phyloP scores from a whole-genome alignment of 2,797 vertebrate genomes.

The Oophaga sylvatica region DNA sequence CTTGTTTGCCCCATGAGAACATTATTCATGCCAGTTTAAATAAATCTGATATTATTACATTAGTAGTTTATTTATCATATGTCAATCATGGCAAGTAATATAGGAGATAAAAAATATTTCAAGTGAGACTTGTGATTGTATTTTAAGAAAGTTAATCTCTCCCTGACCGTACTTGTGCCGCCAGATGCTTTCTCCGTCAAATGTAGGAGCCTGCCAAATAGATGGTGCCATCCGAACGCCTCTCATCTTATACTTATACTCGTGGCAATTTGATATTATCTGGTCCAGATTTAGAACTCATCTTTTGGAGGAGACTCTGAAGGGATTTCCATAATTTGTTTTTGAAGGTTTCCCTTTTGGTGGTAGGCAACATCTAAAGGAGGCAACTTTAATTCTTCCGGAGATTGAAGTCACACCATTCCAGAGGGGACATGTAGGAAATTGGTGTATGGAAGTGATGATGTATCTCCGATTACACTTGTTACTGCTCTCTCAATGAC shows the following conservation, averaged over 20 bases:
- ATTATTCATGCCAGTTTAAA: conserved; percentile 2
- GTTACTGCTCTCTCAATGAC: not conserved
- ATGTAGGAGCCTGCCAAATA: conserved; percentile 12
- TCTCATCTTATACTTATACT: conserved; percentile 33
- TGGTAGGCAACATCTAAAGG: not conserved
- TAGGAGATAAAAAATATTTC: not conserved
- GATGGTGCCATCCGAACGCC: not conserved
- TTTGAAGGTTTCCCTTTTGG: not conserved
- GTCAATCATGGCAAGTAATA: conserved; percentile 6
- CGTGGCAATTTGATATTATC: conserved; percentile 34
- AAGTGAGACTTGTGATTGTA: not conserved
- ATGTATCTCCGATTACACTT: not conserved
- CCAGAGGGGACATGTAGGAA: not conserved
- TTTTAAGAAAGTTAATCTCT: conserved; percentile 7
- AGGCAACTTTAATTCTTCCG: not conserved
- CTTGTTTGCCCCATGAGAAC: not conserved
- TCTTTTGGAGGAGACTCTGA: conserved; percentile 14
- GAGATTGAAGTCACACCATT: not conserved
- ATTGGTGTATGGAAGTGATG: not conserved
- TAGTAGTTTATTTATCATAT: conserved; percentile 20
- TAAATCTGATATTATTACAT: not conserved
- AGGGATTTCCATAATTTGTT: conserved; percentile 23
- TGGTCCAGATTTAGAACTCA: conserved; percentile 42
- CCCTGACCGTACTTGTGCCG: not conserved
- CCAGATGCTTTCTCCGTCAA: conserved; percentile 3